Evolutionary conservation across 2,797 vertebrate genomes (phyloP).

Genomic region (Hippoglossus hippoglossus): DNA sequence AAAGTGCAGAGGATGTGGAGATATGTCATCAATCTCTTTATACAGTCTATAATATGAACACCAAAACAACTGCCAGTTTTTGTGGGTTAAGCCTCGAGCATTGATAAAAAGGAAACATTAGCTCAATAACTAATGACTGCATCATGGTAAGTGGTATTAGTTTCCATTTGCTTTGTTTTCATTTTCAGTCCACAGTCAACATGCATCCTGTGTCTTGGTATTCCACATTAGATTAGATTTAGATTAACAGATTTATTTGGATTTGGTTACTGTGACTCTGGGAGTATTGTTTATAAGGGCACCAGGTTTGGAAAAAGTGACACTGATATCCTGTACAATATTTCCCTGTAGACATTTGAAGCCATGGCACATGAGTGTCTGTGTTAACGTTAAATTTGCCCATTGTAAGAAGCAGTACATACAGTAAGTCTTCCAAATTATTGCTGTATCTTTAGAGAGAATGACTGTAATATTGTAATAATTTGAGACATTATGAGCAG

Average conservation of each 20-base stretch:
- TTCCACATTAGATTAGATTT: not conserved
- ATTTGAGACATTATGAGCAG: conserved; percentile 29
- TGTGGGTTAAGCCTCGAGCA: too few species aligned
- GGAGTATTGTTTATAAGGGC: not conserved
- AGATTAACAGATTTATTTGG: not conserved
- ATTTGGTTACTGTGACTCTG: not conserved
- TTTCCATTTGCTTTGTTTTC: not conserved
- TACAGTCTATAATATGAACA: too few species aligned
- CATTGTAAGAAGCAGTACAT: not conserved
- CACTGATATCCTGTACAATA: conserved; percentile 1
- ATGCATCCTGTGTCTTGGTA: not conserved
- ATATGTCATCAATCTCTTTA: too few species aligned
- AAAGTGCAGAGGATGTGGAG: too few species aligned
- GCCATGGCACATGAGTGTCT: too few species aligned
- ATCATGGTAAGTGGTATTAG: too few species aligned
- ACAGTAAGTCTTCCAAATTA: not conserved
- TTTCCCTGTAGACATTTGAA: not conserved
- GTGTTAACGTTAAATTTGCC: too few species aligned
- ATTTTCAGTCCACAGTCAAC: not conserved
- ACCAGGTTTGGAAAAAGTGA: not conserved
- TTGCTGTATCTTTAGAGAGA: not conserved
- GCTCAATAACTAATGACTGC: too few species aligned
- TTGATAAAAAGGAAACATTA: too few species aligned
- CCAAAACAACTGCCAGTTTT: too few species aligned
- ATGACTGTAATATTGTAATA: conserved; percentile 19